Base-by-base conservation (phyloP, 2,113 vertebrate genomes). In the Thomomys bottae region DNA sequence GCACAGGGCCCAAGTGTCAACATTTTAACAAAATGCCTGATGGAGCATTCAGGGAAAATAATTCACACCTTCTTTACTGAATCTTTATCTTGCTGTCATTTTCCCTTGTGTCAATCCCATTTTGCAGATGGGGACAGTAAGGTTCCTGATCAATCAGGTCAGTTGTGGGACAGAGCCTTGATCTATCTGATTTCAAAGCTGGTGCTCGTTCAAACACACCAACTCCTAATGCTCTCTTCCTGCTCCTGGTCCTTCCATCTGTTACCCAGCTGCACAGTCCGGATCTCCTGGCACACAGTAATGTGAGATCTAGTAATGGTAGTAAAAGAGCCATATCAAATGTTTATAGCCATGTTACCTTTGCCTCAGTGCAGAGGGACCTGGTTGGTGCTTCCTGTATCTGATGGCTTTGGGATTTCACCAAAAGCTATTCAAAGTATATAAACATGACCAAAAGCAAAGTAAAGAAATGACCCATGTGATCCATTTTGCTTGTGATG, bases 311-410 rank as follows among this genome's bases (percentile, higher is more conserved):
- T 83, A 88, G 86, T 80, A 83, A 85, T 71, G 76, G 82, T 70
- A 71, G 76, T 93, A 94, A 96, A 54, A 94, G 70, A 88, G 63
- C 54, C 75, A 83, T 87, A 82, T 93, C 91, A 94, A 91, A 94
- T 94, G 76, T 92, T 96, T 88, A 95, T 63, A 63, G 63, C 71
- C 12, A 0, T 86, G 75, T 91, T 94, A 71, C 75, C 80, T 91
- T 93, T 94, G 89, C 79, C 86, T 96, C 57, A 6, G 64, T 34
- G 61, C 64, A 49, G 45, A 88, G 89, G 68, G 83, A 77, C 79
- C 15, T 54, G 89, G 89, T 8, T 10, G 15, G 24, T 86, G 71
- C 78, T 84, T 91, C 85, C 88, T 92, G 71, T 32, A 81, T 88
- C 67, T 86, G 80, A 89, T 42, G 75, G 83, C 81, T 93, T 84